Percentiles rank a stretch among this genome's conserved stretches.
Evolutionary conservation across 2,113 vertebrate species (phyloP).

Genomic region (Bos indicus): DNA sequence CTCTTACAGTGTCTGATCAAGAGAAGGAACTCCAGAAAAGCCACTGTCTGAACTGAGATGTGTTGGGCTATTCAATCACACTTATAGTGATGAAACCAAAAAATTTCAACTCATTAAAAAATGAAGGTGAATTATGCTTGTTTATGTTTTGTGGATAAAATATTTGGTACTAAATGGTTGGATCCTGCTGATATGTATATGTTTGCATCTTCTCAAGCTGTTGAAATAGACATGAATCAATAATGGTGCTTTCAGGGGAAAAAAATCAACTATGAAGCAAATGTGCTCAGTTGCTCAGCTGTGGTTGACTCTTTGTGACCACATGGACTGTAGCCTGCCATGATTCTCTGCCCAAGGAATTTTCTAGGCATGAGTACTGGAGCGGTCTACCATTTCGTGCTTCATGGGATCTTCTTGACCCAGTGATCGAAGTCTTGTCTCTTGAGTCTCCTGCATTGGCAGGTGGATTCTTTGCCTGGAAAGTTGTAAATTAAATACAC

Average conservation of each 20-base stretch:
- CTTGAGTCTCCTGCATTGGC: neutral
- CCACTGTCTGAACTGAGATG: neutral
- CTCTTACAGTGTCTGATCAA: neutral
- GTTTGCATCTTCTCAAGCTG: neutral
- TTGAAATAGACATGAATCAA: neutral
- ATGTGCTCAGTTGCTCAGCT: neutral
- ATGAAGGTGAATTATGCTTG: neutral
- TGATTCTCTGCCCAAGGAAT: neutral
- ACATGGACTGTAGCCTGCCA: neutral
- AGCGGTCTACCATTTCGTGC: neutral
- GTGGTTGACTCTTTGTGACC: neutral
- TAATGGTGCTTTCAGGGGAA: neutral
- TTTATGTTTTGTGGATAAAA: neutral
- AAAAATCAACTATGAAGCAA: neutral
- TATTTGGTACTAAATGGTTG: neutral
- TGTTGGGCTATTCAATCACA: neutral
- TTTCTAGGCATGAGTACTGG: neutral
- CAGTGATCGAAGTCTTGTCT: neutral
- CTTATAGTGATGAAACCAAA: neutral
- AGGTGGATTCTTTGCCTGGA: neutral
- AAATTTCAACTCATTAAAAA: neutral
- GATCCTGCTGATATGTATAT: neutral
- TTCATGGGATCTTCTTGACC: neutral
- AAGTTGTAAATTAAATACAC: neutral
- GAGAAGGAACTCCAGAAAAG: neutral